Conservation (phyloP, 2,113 vertebrate species). For the Motacilla alba region DNA sequence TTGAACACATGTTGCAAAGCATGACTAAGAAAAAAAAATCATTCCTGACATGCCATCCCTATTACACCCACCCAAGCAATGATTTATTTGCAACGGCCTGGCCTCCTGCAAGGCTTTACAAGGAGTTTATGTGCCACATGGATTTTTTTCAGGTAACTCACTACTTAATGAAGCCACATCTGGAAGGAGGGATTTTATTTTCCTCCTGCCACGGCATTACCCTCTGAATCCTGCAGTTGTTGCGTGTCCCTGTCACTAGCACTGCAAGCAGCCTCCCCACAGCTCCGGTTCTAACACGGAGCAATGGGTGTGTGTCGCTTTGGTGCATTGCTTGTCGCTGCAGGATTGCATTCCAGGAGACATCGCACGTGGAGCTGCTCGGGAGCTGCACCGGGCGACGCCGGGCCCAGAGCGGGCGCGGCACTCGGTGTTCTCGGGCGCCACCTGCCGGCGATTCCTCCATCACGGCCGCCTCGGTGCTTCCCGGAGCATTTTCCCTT, state of each 20-base stretch:
- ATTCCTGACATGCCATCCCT: neutral
- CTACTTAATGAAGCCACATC: neutral
- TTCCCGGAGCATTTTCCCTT: no score
- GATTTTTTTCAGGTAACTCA: neutral
- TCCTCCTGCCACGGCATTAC: neutral
- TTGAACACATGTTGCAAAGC: neutral
- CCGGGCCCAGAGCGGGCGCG: rapidly evolving
- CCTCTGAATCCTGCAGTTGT: neutral
- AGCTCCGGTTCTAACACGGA: neutral
- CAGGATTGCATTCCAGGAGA: neutral
- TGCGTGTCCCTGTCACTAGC: neutral
- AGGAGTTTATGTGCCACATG: neutral
- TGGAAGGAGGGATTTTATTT: neutral
- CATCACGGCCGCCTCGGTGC: neutral
- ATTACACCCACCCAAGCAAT: neutral
- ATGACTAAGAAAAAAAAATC: conserved; percentile 9
- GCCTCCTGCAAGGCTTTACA: neutral
- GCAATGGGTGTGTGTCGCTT: neutral
- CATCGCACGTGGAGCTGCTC: rapidly evolving
- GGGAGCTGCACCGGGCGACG: rapidly evolving
- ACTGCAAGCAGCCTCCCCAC: neutral
- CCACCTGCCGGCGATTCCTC: neutral
- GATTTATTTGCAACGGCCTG: neutral
- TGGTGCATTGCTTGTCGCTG: neutral
- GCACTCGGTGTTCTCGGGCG: neutral